These are phyloP conservation scores for Dendroctonus ponderosae DNA, from an alignment of 1,140 invertebrate genomes.

Conservation along the genomic window DNA sequence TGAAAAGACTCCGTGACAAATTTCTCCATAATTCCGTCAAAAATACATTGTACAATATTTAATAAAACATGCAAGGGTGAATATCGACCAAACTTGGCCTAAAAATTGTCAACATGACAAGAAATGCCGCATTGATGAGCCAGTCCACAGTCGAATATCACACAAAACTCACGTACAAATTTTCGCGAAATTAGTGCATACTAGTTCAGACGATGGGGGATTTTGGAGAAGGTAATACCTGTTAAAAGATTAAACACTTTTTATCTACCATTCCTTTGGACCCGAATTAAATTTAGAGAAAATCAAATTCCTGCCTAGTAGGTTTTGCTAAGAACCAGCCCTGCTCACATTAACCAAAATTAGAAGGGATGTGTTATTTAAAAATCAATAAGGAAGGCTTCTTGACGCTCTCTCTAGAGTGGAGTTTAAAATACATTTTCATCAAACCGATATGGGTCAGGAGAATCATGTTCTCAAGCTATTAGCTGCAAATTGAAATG, in stretches of 20 bases:
- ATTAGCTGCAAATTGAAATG: background rate
- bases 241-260: background rate
- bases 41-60: constrained; percentile 30
- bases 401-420: too few relatives aligned
- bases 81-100: constrained; percentile 43
- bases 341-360: too few relatives aligned
- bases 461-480: background rate
- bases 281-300: too few relatives aligned
- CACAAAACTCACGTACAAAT: background rate
- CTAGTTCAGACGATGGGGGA: constrained; percentile 39
- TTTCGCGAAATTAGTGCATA: background rate
- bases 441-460: background rate
- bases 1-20: too few relatives aligned
- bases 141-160: constrained; percentile 5
- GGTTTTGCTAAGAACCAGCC: too few relatives aligned
- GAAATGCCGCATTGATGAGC: constrained; percentile 22
- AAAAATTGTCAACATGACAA: constrained; percentile 45
- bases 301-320: too few relatives aligned
- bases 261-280: background rate
- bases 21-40: constrained; percentile 26
- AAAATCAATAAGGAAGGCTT: too few relatives aligned
- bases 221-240: constrained; percentile 45
- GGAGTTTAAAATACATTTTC: background rate
- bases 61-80: constrained; percentile 33
- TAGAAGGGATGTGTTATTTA: too few relatives aligned